Percentiles rank a stretch among this genome's conserved stretches.
phyloP scores from a whole-genome alignment of 1,140 invertebrate genomes.

The Drosophila punjabiensis region DNA sequence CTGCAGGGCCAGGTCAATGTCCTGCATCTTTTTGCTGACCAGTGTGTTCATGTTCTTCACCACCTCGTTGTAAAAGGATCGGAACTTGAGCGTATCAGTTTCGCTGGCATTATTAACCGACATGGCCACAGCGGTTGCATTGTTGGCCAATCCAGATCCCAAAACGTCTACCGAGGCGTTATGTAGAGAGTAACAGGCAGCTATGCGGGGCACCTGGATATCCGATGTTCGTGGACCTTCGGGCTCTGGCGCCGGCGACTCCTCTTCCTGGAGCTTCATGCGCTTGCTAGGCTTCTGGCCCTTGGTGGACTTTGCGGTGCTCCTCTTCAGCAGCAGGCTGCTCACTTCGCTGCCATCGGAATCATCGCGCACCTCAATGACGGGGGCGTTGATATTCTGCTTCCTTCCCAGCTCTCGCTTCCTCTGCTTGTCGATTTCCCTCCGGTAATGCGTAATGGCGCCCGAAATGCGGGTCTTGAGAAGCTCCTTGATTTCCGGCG shows the following conservation, averaged over 20 bases:
- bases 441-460: constrained; percentile 54
- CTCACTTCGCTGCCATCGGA: constrained; percentile 50
- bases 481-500: constrained; percentile 20
- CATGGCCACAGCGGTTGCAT: constrained; percentile 9
- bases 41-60: constrained; percentile 78
- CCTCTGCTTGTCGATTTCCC: constrained; percentile 58
- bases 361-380: constrained; percentile 59
- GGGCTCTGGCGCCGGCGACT: not conserved
- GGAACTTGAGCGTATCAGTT: constrained; percentile 35
- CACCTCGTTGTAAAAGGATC: constrained; percentile 67
- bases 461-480: constrained; percentile 41
- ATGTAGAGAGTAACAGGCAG: constrained; percentile 68
- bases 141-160: constrained; percentile 18
- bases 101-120: not conserved
- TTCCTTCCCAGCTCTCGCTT: constrained; percentile 21
- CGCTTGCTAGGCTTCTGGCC: constrained; percentile 20
- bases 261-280: constrained; percentile 9
- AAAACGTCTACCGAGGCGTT: constrained; percentile 24
- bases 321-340: not conserved
- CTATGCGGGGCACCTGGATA: constrained; percentile 65
- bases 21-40: constrained; percentile 84
- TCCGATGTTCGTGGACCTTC: not conserved
- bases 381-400: not conserved
- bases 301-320: not conserved
- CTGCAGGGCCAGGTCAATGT: constrained; percentile 76